Percentiles rank a stretch among this genome's conserved stretches.
Evolutionary conservation across 2,113 vertebrate genomes (phyloP).

Genomic region (Noctilio leporinus): DNA sequence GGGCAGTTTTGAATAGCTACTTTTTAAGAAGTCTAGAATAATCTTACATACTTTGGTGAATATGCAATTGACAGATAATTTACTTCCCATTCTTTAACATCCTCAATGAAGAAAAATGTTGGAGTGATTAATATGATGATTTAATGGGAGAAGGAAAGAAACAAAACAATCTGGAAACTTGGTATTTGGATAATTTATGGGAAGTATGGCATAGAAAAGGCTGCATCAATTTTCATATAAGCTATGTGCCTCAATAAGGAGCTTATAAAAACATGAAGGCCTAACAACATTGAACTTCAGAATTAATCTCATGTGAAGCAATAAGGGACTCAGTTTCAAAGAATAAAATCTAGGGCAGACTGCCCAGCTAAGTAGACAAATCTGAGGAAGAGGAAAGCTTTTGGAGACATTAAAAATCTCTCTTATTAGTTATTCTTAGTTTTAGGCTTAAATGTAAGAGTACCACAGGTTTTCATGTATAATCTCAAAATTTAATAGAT

Average conservation of each 20-base stretch:
- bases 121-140: conserved; percentile 64
- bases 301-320: conserved; percentile 58
- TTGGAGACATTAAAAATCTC: not conserved
- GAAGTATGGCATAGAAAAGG: conserved; percentile 29
- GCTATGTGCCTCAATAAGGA: conserved; percentile 44
- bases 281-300: conserved; percentile 51
- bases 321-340: conserved; percentile 43
- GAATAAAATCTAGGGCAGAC: conserved; percentile 12
- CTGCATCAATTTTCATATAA: conserved; percentile 41
- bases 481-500: not conserved
- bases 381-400: not conserved
- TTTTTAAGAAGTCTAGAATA: conserved; percentile 65
- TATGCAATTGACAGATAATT: conserved; percentile 69
- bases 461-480: not conserved
- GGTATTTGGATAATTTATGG: conserved; percentile 67
- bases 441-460: not conserved
- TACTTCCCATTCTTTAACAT: conserved; percentile 67
- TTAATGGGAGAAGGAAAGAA: conserved; percentile 42
- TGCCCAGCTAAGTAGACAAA: not conserved
- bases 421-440: conserved; percentile 14
- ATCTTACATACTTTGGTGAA: conserved; percentile 65
- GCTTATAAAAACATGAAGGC: conserved; percentile 66
- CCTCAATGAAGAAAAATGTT: conserved; percentile 62
- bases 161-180: conserved; percentile 47
- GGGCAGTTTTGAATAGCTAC: conserved; percentile 43